phyloP scores from a whole-genome alignment of 2,888 invertebrate species.

The Dichetophora obliterata region DNA sequence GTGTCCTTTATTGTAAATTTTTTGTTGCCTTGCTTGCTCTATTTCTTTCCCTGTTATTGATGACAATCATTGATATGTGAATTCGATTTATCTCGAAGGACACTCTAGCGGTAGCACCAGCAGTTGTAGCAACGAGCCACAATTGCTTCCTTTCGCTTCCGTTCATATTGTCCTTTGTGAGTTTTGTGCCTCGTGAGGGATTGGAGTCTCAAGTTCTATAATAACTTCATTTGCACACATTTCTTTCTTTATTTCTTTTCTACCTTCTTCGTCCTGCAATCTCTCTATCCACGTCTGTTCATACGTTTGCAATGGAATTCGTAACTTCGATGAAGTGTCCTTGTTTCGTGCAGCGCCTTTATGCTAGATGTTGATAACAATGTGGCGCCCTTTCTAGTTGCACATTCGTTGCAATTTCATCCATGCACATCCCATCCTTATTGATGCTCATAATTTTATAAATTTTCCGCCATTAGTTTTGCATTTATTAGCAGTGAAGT shows the following conservation, averaged over 20 bases:
- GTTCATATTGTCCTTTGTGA: background rate
- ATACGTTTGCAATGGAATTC: background rate
- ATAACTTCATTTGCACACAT: conserved; percentile 30
- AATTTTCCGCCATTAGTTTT: conserved; percentile 29
- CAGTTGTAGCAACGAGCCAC: background rate
- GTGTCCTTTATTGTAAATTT: conserved; percentile 2
- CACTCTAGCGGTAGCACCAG: conserved; percentile 3
- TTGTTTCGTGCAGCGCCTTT: background rate
- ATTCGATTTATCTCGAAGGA: conserved; percentile 33
- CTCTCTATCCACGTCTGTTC: background rate
- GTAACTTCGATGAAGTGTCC: background rate
- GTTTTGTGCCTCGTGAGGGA: background rate
- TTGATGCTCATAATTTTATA: conserved; percentile 1
- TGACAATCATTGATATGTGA: conserved; percentile 39
- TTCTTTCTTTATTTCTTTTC: background rate
- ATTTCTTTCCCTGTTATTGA: conserved; percentile 29
- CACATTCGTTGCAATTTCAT: background rate
- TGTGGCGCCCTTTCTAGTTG: background rate
- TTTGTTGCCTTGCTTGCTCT: background rate
- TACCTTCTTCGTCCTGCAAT: background rate
- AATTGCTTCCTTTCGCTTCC: background rate
- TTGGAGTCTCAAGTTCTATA: background rate
- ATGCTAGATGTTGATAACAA: background rate
- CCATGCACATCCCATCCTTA: background rate
- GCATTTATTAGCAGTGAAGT: conserved; percentile 10